Base-by-base conservation (phyloP, 2,888 invertebrate species). In the Scaptomyza reducta region DNA sequence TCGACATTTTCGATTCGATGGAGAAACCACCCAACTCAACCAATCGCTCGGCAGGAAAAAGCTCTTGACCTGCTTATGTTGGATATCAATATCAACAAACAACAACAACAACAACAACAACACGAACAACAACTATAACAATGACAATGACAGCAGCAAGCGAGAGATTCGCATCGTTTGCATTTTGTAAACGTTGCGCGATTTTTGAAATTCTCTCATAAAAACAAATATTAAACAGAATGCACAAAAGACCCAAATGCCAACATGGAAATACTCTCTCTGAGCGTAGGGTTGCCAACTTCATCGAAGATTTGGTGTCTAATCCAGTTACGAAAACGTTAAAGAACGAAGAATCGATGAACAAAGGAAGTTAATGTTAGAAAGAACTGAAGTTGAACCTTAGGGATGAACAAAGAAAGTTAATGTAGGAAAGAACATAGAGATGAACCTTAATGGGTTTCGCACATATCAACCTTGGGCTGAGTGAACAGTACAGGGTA, bases 141-240 rank as follows among this genome's bases (percentile, higher is more conserved):
- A 22, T 5, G 65, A 60, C 57, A 56, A 50, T 63, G 65, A 42
- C 60, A 41, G 40, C 49, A 56, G 25, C 42, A 59, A 53, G n/a
- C 61, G 29, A 55, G 14, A 53, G 27, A 11, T 58, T 72, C 55
- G 57, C 60, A 70, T 67, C 50, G 60, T 57, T 77, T 63, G 68
- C 74, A 74, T 74, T 62, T 57, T 67, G 67, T 60, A 67, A 71
- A 57, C 44, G 60, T 68, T 70, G 63, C 63, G 51, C 67, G 65
- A 79, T 67, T 79, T 82, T 74, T 77, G 66, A 79, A 77, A 77
- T 61, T 70, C 74, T 76, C 64, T 65, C 73, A 73, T 64, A 47
- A 61, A 69, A 56, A 58, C 46, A 49, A 61, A 57, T 29, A 53
- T 46, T 27, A n/a, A 49, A 33, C 14, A 31, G 3, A 6, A 14